Evolutionary conservation across 2,113 vertebrate genomes (phyloP).

Genomic region (Corythoichthys haematopterus): DNA sequence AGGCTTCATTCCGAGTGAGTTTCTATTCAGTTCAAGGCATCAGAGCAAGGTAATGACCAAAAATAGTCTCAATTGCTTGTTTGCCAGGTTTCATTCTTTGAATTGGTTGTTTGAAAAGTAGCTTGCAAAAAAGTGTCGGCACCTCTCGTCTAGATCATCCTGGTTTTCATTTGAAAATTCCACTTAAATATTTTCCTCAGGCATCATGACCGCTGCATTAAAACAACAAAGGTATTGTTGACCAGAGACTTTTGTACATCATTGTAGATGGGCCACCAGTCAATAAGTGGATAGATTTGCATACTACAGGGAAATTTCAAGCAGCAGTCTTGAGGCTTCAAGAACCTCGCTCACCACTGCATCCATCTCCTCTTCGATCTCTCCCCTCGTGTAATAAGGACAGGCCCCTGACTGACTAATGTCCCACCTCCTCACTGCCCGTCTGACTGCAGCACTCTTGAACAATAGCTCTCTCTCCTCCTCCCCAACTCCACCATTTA

Average conservation of each 20-base stretch:
- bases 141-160: too few relatives aligned
- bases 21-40: too few relatives aligned
- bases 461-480: conserved; percentile 42
- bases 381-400: conserved; percentile 1
- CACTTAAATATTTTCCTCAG: neutral
- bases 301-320: neutral
- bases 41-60: too few relatives aligned
- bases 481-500: conserved; percentile 44
- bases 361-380: conserved; percentile 7
- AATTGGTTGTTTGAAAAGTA: too few relatives aligned
- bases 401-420: conserved; percentile 34
- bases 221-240: neutral
- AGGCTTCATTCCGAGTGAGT: too few relatives aligned
- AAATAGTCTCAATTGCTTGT: too few relatives aligned
- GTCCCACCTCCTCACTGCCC: conserved; percentile 33
- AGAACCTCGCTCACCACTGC: neutral
- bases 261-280: neutral
- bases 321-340: neutral
- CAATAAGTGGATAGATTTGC: neutral
- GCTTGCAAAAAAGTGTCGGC: too few relatives aligned
- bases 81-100: too few relatives aligned
- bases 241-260: neutral
- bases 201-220: neutral
- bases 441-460: conserved; percentile 57
- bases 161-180: neutral